These are phyloP conservation scores for Zaprionus ornatus DNA, from an alignment of 1,140 invertebrate genomes.

Conservation along the genomic window DNA sequence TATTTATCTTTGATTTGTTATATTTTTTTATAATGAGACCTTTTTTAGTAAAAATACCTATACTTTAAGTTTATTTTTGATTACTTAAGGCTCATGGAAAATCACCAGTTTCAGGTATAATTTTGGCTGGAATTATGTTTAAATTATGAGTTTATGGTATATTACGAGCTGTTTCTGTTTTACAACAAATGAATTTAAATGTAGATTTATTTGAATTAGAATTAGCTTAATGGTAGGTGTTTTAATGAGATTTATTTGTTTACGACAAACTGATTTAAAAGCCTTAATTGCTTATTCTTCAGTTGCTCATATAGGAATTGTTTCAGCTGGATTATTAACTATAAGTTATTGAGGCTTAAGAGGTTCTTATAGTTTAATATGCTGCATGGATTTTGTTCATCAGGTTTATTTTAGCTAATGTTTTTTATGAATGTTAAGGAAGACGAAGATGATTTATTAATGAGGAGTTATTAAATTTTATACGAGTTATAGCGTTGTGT, in stretches of 20 bases:
- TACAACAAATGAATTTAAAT: constrained; percentile 83
- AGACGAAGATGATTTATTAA: constrained; percentile 83
- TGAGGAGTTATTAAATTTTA: no score
- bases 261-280: constrained; percentile 84
- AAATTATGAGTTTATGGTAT: constrained; percentile 89
- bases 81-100: constrained; percentile 90
- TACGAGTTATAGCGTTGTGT: no score
- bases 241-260: constrained; percentile 86
- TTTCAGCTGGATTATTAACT: constrained; percentile 85
- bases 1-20: constrained; percentile 84
- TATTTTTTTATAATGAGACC: constrained; percentile 85
- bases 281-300: constrained; percentile 60
- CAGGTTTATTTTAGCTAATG: constrained; percentile 88
- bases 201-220: constrained; percentile 83
- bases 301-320: constrained; percentile 57
- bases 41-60: constrained; percentile 89
- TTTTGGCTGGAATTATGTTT: constrained; percentile 88
- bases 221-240: constrained; percentile 86
- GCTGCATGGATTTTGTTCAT: constrained; percentile 88
- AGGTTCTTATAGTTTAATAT: constrained; percentile 86
- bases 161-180: constrained; percentile 85
- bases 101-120: constrained; percentile 88
- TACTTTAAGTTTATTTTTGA: constrained; percentile 89
- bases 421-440: constrained; percentile 86
- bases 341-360: constrained; percentile 82